Evolutionary conservation across 2,888 invertebrate genomes (phyloP), one percentile per base, ranked within the genome.

Genomic region (Chydorus sphaericus): DNA sequence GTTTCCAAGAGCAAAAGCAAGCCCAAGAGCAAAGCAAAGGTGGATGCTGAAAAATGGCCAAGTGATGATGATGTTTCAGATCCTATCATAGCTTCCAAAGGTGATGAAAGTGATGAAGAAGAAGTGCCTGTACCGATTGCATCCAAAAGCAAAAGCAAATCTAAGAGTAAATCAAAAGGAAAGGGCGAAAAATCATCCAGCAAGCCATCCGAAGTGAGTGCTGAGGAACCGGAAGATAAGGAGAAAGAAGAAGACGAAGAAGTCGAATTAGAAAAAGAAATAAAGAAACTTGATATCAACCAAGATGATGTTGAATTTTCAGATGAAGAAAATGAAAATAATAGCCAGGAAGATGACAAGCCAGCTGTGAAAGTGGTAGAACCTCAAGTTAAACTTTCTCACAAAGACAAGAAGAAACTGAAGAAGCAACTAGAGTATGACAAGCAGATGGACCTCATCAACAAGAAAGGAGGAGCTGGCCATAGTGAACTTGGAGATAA

Each of bases 401-500:
- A 90, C 67, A 91, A 90, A 70, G 91, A 91, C 67, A 90, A 89
- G 71, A 91, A 90, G 66, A 90, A 90, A 66, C 65, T 89, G 60
- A 91, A 91, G 68, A 90, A 90, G 63, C 69, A 71, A 63, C 67
- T 67, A 62, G 90, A 91, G 66, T 90, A 86, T 70, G 88, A 91
- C 66, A 83, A 83, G 64, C 86, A 89, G 67, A 75, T 91, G 78
- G 89, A 91, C 67, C 67, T 83, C 63, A 71, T 91, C 71, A 82
- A 85, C 2, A 86, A 83, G 67, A 86, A 89, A 69, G 89, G 89
- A 20, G 89, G 90, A 0, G 83, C 86, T 67, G 91, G 89, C 0
- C 86, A 88, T 67, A 89, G 89, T 38, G 89, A 90, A 57, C 73
- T 93, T 16, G 91, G 87, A 58, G 85, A 85, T 36, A 96, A 97